A percentile compares a stretch with the other conserved stretches of the same genome.
phyloP scores from a whole-genome alignment of 2,888 invertebrate species.

The Sicus ferrugineus region DNA sequence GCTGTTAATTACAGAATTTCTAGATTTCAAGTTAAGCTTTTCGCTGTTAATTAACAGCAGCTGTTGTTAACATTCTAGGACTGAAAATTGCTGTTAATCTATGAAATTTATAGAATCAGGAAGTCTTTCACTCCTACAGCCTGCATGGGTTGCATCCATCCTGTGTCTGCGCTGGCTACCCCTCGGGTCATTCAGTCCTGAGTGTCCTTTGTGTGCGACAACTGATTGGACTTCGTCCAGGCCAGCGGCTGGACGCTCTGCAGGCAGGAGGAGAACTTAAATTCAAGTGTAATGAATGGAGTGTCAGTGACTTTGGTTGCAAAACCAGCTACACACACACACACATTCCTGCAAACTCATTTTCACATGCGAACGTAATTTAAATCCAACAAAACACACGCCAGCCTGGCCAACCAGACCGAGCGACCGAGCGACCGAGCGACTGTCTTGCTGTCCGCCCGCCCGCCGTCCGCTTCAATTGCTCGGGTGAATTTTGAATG shows the following conservation, averaged over 20 bases:
- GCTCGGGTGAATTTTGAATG: slow-evolving; percentile 64
- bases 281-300: slow-evolving; percentile 26
- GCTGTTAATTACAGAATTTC: too few species aligned
- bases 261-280: too few species aligned
- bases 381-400: not conserved
- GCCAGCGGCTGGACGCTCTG: not conserved
- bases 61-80: too few species aligned
- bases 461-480: slow-evolving; percentile 6
- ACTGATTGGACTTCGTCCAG: slow-evolving; percentile 28
- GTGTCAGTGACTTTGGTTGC: slow-evolving; percentile 30
- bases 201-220: slow-evolving; percentile 18
- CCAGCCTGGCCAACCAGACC: not conserved
- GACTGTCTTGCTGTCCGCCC: slow-evolving; percentile 4
- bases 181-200: not conserved
- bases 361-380: not conserved
- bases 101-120: too few species aligned
- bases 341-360: not conserved
- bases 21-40: too few species aligned
- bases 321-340: slow-evolving; percentile 16
- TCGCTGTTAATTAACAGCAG: too few species aligned
- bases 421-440: not conserved
- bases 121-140: too few species aligned
- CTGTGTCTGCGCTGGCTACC: not conserved
- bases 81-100: too few species aligned
- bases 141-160: not conserved